Evolutionary conservation across 2,797 vertebrate species (phyloP).

Genomic region (Cryptoprocta ferox): DNA sequence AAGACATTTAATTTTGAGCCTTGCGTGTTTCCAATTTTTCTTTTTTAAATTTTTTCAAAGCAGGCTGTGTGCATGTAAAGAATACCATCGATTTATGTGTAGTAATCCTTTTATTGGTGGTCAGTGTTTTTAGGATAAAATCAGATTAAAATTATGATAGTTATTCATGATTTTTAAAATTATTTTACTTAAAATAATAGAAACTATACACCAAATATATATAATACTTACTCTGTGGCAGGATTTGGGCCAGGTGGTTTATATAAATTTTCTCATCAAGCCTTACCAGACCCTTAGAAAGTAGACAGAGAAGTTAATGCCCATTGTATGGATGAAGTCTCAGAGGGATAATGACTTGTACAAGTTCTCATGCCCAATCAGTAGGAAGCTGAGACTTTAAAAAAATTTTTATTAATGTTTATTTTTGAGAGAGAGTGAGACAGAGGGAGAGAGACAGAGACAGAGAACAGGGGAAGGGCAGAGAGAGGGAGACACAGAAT

Average conservation of each 20-base stretch:
- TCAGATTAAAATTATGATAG: background rate
- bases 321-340: background rate
- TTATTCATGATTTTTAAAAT: background rate
- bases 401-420: too few relatives aligned
- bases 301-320: background rate
- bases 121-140: background rate
- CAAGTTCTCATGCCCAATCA: background rate
- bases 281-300: background rate
- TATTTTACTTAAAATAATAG: background rate
- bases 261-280: background rate
- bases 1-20: slow-evolving; percentile 67
- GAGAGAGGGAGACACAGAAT: too few relatives aligned
- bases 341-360: background rate
- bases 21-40: background rate
- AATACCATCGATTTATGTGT: background rate
- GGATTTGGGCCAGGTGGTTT: background rate
- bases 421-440: too few relatives aligned
- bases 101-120: background rate
- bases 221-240: background rate
- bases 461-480: too few relatives aligned
- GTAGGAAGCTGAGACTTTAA: background rate
- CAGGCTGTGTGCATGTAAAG: background rate
- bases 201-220: background rate
- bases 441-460: too few relatives aligned
- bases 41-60: background rate